Percentiles rank a stretch among this genome's conserved stretches.
Conservation (phyloP, 2,888 invertebrate species). For the Caenorhabditis sinica region DNA sequence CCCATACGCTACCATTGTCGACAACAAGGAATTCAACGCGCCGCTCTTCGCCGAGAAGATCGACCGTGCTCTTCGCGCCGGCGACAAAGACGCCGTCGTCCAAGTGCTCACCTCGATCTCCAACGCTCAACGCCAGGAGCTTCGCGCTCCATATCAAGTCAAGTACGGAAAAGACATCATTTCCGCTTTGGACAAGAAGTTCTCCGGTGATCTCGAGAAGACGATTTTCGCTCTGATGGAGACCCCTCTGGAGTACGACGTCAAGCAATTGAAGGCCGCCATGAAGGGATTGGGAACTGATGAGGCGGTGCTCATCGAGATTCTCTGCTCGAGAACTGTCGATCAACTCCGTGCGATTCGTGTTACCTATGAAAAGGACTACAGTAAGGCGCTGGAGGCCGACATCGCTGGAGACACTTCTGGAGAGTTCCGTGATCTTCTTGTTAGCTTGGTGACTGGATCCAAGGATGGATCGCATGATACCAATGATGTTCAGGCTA, state of each 20-base stretch:
- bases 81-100: constrained; percentile 74
- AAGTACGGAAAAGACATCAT: constrained; percentile 77
- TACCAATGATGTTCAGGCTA: constrained; percentile 69
- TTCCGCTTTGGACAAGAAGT: constrained; percentile 74
- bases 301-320: constrained; percentile 91
- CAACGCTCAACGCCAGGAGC: constrained; percentile 91
- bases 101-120: constrained; percentile 89
- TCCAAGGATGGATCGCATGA: constrained; percentile 76
- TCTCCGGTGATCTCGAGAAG: constrained; percentile 75
- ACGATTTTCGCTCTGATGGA: constrained; percentile 82
- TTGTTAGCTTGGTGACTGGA: constrained; percentile 80
- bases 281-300: constrained; percentile 89
- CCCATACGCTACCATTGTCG: constrained; percentile 74
- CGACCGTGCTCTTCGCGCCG: constrained; percentile 74
- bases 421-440: constrained; percentile 89
- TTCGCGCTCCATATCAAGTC: constrained; percentile 76
- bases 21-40: constrained; percentile 71
- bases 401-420: constrained; percentile 89
- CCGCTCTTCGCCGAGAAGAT: constrained; percentile 74
- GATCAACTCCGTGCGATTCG: constrained; percentile 75
- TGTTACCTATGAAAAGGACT: constrained; percentile 72
- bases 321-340: constrained; percentile 90
- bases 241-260: constrained; percentile 84
- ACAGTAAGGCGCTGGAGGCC: constrained; percentile 70
- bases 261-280: constrained; percentile 84